phyloP scores from a whole-genome alignment of 2,797 vertebrate genomes.

The Cuculus canorus region DNA sequence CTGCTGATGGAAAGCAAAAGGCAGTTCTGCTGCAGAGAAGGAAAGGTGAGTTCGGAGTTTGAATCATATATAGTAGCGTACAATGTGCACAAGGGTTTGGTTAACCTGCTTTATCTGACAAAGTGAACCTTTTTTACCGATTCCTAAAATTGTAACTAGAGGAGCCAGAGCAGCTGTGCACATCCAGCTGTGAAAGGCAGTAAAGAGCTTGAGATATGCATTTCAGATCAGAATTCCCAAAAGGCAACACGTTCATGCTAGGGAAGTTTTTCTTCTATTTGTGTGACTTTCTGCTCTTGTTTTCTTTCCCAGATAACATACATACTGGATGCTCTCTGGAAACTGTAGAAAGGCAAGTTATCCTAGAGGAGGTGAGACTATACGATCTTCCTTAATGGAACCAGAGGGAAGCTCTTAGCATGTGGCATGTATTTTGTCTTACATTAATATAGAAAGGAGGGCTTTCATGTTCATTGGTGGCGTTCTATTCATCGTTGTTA shows the following conservation, averaged over 20 bases:
- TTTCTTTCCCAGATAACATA: not conserved
- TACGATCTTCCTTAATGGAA: not conserved
- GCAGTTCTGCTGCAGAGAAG: not conserved
- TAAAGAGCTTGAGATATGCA: accelerated
- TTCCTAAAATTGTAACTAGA: not conserved
- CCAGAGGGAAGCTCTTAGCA: not conserved
- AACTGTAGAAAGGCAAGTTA: not conserved
- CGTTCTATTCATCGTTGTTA: not conserved
- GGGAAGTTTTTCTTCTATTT: not conserved
- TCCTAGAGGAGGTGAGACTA: not conserved
- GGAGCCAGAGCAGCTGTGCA: not conserved
- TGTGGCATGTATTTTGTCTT: not conserved
- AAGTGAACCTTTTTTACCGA: not conserved
- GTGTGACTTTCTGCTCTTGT: not conserved
- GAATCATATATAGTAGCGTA: not conserved
- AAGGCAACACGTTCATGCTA: not conserved
- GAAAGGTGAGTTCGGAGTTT: not conserved
- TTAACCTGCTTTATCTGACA: not conserved
- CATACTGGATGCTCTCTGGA: not conserved
- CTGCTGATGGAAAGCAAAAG: not conserved
- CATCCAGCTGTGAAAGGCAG: not conserved
- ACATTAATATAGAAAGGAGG: not conserved
- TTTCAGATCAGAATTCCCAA: not conserved
- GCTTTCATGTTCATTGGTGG: not conserved
- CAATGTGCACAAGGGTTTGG: not conserved